Evolutionary conservation across 2,113 vertebrate genomes (phyloP).

Genomic region (Polypterus senegalus): DNA sequence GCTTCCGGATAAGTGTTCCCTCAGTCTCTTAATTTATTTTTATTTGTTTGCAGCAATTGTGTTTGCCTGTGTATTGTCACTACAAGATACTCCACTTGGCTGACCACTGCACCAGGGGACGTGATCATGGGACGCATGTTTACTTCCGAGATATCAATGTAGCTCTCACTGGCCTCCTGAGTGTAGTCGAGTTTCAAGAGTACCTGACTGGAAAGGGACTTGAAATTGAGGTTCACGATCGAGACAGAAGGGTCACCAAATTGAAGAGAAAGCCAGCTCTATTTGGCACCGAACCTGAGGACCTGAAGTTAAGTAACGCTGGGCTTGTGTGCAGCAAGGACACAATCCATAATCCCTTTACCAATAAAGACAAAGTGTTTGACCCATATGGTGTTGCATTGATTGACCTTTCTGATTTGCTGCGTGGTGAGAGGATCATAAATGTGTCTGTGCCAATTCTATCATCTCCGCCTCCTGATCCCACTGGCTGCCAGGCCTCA

Average conservation of each 20-base stretch:
- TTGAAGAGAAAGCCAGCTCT: constrained; percentile 15
- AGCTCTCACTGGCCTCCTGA: constrained; percentile 52
- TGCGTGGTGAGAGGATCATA: constrained; percentile 45
- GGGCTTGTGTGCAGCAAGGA: constrained; percentile 19
- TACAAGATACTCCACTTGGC: constrained; percentile 51
- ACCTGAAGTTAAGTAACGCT: constrained; percentile 26
- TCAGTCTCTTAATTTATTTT: not conserved
- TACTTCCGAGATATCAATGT: constrained; percentile 64
- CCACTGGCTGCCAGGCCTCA: not conserved
- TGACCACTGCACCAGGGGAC: constrained; percentile 44
- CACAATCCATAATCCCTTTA: constrained; percentile 20
- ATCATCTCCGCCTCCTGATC: constrained; percentile 25
- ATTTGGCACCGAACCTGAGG: constrained; percentile 35
- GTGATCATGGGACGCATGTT: constrained; percentile 39
- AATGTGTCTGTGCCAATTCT: constrained; percentile 44
- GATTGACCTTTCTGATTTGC: constrained; percentile 52
- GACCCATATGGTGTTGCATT: constrained; percentile 51
- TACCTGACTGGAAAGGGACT: constrained; percentile 56
- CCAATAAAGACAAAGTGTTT: constrained; percentile 11
- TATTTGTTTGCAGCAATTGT: constrained; percentile 37
- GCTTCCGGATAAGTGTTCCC: too few relatives aligned
- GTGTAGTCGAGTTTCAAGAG: constrained; percentile 38
- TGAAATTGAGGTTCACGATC: constrained; percentile 68
- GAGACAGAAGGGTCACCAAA: constrained; percentile 42
- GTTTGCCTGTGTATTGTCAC: constrained; percentile 62